A percentile compares a stretch with the other conserved stretches of the same genome.
Evolutionary conservation across 2,113 vertebrate genomes (phyloP).

Genomic region (Bubo blakistoni): DNA sequence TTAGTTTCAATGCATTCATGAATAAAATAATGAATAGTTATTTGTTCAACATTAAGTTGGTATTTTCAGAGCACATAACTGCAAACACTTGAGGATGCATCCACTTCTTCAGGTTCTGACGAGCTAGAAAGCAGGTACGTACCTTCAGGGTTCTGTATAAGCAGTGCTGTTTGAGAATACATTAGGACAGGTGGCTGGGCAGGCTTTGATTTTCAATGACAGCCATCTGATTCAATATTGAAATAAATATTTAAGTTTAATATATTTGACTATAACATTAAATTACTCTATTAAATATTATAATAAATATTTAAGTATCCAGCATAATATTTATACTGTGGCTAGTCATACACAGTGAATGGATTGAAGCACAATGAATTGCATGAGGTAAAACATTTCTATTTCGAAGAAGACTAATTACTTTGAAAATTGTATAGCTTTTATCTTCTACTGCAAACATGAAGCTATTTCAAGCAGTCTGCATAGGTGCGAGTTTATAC

Average conservation of each 20-base stretch:
- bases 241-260: neutral
- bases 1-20: neutral
- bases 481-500: neutral
- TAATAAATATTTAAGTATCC: neutral
- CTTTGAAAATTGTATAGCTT: neutral
- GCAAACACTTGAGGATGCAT: neutral
- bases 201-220: neutral
- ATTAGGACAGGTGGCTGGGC: neutral
- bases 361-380: neutral
- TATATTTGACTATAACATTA: neutral
- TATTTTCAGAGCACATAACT: neutral
- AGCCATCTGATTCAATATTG: neutral
- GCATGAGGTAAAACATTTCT: neutral
- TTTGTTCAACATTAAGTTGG: neutral
- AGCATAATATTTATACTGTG: neutral
- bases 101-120: neutral
- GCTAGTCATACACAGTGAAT: neutral
- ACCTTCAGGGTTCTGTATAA: neutral
- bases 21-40: neutral
- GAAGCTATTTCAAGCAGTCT: neutral
- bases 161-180: neutral
- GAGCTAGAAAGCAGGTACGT: fast-evolving
- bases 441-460: neutral
- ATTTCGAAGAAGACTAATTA: neutral
- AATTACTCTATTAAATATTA: neutral